Evolutionary conservation across 2,113 vertebrate species (phyloP), one percentile per base, ranked within the genome.

Genomic region (Pangasianodon gigas): DNA sequence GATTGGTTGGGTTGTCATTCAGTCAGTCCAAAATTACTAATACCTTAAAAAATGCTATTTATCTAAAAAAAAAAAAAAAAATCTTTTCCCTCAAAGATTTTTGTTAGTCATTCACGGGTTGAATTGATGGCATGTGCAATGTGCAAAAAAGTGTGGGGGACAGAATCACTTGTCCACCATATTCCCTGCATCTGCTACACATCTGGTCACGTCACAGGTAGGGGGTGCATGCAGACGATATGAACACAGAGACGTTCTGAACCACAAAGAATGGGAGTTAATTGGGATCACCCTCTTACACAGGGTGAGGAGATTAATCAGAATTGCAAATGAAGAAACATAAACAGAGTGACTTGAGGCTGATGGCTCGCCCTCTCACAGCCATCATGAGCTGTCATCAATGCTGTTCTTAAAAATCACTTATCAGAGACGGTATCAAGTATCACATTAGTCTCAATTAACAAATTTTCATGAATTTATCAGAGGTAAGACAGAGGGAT

Each of bases 261-360:
- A 77, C 44, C 77, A 88, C n/a, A 87, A 51, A 19, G 21, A 52
- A 69, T 60, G 58, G 65, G 79, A 74, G 91, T 90, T 92, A 90
- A 92, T 92, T 90, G 89, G 74, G 89, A 90, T 92, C 69, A 77
- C 58, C 91, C 84, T 92, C 80, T 88, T 85, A 89, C 87, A 58
- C 71, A 60, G 67, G 87, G 32, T 77, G 91, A 86, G 80, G 62
- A 79, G 69, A 92, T 75, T 87, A 87, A 87, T 71, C 83, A 81
- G 80, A 90, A 87, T 82, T 75, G 58, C 79, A 92, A 87, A 90
- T 90, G 75, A 89, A 84, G 67, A 65, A 62, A 87, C 58, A 52
- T 87, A 60, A 60, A 87, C 74, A 41, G 84, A 84, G 32, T 84
- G 87, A 84, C 84, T 87, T 69, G 79, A 74, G 60, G 54, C 37